Evolutionary conservation across 2,113 vertebrate species (phyloP).

Genomic region (Herpailurus yagouaroundi): DNA sequence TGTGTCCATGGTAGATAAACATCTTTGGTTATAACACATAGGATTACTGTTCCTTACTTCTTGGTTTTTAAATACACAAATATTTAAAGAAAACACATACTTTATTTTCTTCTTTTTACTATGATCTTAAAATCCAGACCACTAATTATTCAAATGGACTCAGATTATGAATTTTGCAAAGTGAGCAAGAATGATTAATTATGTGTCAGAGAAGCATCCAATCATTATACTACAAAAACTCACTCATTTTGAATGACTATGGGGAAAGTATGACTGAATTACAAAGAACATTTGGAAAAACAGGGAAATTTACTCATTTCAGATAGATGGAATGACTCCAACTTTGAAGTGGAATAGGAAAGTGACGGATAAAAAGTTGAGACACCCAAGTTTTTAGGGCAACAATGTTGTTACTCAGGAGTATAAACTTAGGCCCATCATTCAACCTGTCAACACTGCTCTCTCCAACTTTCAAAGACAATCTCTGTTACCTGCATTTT

Average conservation of each 20-base stretch:
- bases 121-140: background rate
- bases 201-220: background rate
- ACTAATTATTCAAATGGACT: background rate
- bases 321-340: background rate
- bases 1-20: background rate
- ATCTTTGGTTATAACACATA: background rate
- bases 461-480: background rate
- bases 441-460: background rate
- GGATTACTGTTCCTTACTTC: background rate
- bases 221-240: background rate
- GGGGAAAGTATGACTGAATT: background rate
- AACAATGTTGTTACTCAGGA: background rate
- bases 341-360: background rate
- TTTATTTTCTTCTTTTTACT: conserved; percentile 5
- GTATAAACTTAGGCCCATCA: background rate
- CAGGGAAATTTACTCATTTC: background rate
- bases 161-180: conserved; percentile 19
- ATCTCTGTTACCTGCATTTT: background rate
- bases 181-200: background rate
- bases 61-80: conserved; percentile 19
- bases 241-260: background rate
- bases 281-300: background rate
- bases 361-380: background rate
- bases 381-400: background rate
- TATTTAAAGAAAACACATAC: background rate